Percentiles rank a stretch among this genome's conserved stretches.
phyloP scores from a whole-genome alignment of 1,140 invertebrate genomes.

The Aricia agestis region DNA sequence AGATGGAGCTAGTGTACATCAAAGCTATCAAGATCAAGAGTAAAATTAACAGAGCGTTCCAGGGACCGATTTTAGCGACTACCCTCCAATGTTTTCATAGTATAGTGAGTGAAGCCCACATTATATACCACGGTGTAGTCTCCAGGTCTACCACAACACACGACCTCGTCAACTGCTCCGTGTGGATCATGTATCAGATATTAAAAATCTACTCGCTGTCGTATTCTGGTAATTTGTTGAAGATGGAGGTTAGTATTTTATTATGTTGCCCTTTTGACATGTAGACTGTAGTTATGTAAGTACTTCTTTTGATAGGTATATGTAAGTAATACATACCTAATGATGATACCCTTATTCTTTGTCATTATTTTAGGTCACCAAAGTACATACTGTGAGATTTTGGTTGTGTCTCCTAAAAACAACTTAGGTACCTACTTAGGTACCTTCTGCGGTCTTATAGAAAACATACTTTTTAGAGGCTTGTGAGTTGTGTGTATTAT shows the following conservation, averaged over 20 bases:
- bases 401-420: no score
- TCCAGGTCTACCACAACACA: constrained; percentile 34
- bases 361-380: not conserved
- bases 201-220: constrained; percentile 50
- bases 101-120: constrained; percentile 51
- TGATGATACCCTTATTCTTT: constrained; percentile 11
- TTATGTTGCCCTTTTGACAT: no score
- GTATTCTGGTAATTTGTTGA: constrained; percentile 44
- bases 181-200: constrained; percentile 58
- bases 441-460: no score
- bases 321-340: not conserved
- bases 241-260: constrained; percentile 43
- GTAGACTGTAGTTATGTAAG: not conserved
- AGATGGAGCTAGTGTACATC: constrained; percentile 45
- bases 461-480: no score
- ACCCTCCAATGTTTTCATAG: constrained; percentile 53
- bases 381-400: no score
- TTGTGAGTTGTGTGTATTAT: no score
- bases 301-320: no score
- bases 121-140: constrained; percentile 48
- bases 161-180: constrained; percentile 43
- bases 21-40: constrained; percentile 49
- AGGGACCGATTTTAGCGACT: constrained; percentile 47
- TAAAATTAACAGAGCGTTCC: constrained; percentile 45
- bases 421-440: no score